Evolutionary conservation across 2,797 vertebrate genomes (phyloP).

Genomic region (Chanos chanos): DNA sequence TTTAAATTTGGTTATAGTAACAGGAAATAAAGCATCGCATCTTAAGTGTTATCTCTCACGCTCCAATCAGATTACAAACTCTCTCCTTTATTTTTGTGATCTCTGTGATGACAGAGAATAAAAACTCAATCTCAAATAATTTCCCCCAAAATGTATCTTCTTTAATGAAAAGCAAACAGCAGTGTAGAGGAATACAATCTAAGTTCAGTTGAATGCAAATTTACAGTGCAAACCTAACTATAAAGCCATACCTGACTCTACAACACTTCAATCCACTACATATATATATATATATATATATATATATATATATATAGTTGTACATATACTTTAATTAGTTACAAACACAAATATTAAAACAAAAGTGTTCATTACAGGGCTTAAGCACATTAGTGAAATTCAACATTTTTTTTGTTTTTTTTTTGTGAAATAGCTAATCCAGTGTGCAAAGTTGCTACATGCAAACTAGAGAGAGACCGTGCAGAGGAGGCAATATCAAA

Average conservation of each 20-base stretch:
- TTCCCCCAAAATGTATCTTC: constrained; percentile 40
- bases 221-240: constrained; percentile 69
- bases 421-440: constrained; percentile 45
- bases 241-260: constrained; percentile 59
- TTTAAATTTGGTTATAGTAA: too few relatives aligned
- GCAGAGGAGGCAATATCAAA: constrained; percentile 21
- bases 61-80: too few relatives aligned
- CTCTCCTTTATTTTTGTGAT: too few relatives aligned
- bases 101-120: not conserved
- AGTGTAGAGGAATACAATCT: constrained; percentile 57
- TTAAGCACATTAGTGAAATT: constrained; percentile 44
- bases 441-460: constrained; percentile 60
- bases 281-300: constrained; percentile 54
- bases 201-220: constrained; percentile 66
- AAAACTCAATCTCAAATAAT: constrained; percentile 18
- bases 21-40: too few relatives aligned
- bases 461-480: constrained; percentile 47
- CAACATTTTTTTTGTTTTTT: constrained; percentile 20
- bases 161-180: constrained; percentile 72
- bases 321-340: constrained; percentile 57
- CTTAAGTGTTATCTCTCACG: too few relatives aligned
- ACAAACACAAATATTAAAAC: constrained; percentile 56
- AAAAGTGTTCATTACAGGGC: constrained; percentile 41
- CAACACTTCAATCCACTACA: constrained; percentile 66
- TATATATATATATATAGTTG: constrained; percentile 51